phyloP scores from a whole-genome alignment of 2,888 invertebrate genomes.

The Sarcophaga variegata region DNA sequence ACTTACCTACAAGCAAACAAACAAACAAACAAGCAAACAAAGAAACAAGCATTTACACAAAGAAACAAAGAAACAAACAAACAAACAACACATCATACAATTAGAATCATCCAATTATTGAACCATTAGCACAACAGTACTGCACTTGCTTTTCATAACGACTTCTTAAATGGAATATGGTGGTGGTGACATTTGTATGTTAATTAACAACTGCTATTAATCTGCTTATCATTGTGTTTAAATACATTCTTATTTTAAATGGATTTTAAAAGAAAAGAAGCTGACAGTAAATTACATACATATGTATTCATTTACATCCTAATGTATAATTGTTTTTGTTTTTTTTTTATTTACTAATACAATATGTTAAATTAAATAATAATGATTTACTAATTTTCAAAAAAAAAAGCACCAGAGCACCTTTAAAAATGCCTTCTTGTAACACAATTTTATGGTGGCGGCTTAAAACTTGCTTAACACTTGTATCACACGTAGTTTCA shows the following conservation, averaged over 20 bases:
- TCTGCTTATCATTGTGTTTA: slow-evolving; percentile 24
- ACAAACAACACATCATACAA: background rate
- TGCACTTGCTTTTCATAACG: slow-evolving; percentile 43
- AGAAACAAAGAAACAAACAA: background rate
- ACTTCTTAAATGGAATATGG: background rate
- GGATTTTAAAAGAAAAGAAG: slow-evolving; percentile 38
- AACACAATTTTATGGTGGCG: slow-evolving; percentile 57
- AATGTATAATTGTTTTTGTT: too few species aligned
- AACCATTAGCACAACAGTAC: slow-evolving; percentile 52
- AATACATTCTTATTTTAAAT: slow-evolving; percentile 9
- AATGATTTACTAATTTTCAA: slow-evolving; percentile 33
- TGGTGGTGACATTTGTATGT: slow-evolving; percentile 55
- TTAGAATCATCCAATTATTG: slow-evolving; percentile 7
- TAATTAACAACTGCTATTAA: slow-evolving; percentile 54
- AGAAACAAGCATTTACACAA: background rate
- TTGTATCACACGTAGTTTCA: background rate
- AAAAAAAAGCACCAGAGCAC: slow-evolving; percentile 59
- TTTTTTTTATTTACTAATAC: slow-evolving; percentile 43
- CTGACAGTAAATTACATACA: slow-evolving; percentile 21
- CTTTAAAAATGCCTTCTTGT: slow-evolving; percentile 43
- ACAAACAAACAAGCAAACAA: slow-evolving; percentile 8
- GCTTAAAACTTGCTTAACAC: slow-evolving; percentile 46
- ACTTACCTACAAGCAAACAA: slow-evolving; percentile 13
- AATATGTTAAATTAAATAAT: slow-evolving; percentile 24
- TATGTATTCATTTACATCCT: slow-evolving; percentile 39